Conservation (phyloP, 2,888 invertebrate genomes). For the Polydrusus cervinus region DNA sequence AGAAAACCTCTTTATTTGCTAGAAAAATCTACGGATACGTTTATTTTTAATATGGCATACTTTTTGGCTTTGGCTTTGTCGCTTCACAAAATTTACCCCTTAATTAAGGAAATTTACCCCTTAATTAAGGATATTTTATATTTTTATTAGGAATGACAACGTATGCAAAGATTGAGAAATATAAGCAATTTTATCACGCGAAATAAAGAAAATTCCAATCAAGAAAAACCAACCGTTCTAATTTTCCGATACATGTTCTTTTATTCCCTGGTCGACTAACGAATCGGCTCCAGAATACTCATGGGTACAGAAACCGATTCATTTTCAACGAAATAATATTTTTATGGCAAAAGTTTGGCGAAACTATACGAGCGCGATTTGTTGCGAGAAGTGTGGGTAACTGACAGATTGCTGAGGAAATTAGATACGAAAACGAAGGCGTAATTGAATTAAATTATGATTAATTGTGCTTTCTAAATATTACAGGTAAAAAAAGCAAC, state of each 20-base stretch:
- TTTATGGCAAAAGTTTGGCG: conserved; percentile 29
- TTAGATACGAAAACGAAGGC: neutral
- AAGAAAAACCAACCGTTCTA: conserved; percentile 43
- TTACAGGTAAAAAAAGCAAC: no score
- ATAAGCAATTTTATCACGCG: conserved; percentile 9
- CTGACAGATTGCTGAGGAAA: conserved; percentile 18
- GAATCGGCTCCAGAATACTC: conserved; percentile 41
- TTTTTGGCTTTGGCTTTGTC: no score
- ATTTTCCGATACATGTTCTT: conserved; percentile 47
- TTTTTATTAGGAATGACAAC: no score
- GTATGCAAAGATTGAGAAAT: no score
- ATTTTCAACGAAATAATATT: conserved; percentile 45
- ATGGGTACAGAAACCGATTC: conserved; percentile 43
- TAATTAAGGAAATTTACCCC: no score
- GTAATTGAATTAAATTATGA: conserved; percentile 1
- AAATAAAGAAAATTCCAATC: conserved; percentile 33
- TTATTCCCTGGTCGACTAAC: conserved; percentile 40
- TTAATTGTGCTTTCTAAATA: neutral
- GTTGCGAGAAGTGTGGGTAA: conserved; percentile 13
- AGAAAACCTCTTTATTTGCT: no score
- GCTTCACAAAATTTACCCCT: no score
- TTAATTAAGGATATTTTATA: no score
- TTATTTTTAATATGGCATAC: no score
- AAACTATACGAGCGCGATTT: conserved; percentile 10
- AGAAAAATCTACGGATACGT: no score